Evolutionary conservation across 2,113 vertebrate genomes (phyloP), one percentile per base, ranked within the genome.

Genomic region (Numenius arquata): DNA sequence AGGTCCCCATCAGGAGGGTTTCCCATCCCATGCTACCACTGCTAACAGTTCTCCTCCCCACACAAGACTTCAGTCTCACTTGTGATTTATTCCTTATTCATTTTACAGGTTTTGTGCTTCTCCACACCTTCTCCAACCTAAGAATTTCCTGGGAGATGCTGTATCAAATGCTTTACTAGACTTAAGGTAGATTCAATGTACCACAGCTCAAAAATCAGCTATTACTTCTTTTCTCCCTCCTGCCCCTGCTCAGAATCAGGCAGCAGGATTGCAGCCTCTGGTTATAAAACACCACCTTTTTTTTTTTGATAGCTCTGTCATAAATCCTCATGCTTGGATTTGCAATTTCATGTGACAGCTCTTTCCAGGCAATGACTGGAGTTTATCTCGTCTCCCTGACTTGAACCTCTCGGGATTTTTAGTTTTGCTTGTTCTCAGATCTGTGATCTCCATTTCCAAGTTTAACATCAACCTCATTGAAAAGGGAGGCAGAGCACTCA

Each of bases 291-390:
- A 92, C 12, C 36, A 88, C 9, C 30, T 71, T 0, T 45, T 61
- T 40, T 58, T 68, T 84, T 48, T 81, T 83, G 8, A 27, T 77
- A 85, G 85, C 27, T 91, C 50, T 95, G 75, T 77, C 95, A 95
- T 53, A 96, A 96, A 96, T 94, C 88, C 90, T 91, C 11, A 3
- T 4, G 2, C 66, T 89, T 91, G 82, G 91, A 96, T 96, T 96
- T 96, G 62, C 85, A 91, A 58, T 96, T 96, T 93, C 90, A 93
- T 79, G 59, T 90, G 93, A 94, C 93, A 96, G 90, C 41, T 91
- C 91, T 94, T 96, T 72, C 80, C 89, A 88, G 70, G 43, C 83
- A 70, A 34, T 0, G 4, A 85, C 21, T 50, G 34, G 62, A 85
- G 41, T 96, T 96, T 93, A 58, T 96, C 85, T 83, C 2, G 0